Base-by-base conservation (phyloP, 2,888 invertebrate species). In the Sycophila texana region DNA sequence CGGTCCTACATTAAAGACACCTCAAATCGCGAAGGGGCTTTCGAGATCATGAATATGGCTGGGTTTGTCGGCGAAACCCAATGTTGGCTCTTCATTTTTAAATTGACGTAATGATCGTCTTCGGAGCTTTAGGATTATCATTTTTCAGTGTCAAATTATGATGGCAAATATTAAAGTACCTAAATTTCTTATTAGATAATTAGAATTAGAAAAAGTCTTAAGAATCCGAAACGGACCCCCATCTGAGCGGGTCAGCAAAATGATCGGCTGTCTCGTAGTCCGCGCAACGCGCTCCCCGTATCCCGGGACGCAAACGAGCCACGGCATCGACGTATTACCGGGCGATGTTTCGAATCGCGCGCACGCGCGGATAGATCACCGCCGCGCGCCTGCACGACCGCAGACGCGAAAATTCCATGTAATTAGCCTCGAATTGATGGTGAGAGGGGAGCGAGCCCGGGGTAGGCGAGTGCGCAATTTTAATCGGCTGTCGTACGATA, bases 401-500 rank as follows among this genome's bases (percentile, higher is more conserved):
- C 83, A 85, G 86, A 87, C 87, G 85, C 85, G 89, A 87, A 90
- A 88, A 89, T 89, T 86, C 39, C 88, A 88, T 89, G 89, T 88
- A 89, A 90, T 89, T 90, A 89, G 87, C 84, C 39, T 85, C 86
- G 86, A 88, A 89, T 89, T 88, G 89, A 89, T 89, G 89, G 39
- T 18, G 12, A 26, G 53, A 74, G 53, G 26, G 49, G 47, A 47
- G 47, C 47, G 20, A 13, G 47, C 16, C 14, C 13, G 14, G 39
- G 14, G 86, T 85, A 84, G 83, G 85, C 84, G 85, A 86, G 82
- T 84, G 84, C 84, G 87, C 87, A 86, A 88, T 89, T 89, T 89
- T 89, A 89, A 89, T 89, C 89, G 88, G 87, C 89, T 88, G 88
- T 89, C 89, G 87, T 89, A 88, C 88, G 88, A 89, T 89, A 89